Evolutionary conservation across 2,113 vertebrate genomes (phyloP).

Genomic region (Opisthocomus hoazin): DNA sequence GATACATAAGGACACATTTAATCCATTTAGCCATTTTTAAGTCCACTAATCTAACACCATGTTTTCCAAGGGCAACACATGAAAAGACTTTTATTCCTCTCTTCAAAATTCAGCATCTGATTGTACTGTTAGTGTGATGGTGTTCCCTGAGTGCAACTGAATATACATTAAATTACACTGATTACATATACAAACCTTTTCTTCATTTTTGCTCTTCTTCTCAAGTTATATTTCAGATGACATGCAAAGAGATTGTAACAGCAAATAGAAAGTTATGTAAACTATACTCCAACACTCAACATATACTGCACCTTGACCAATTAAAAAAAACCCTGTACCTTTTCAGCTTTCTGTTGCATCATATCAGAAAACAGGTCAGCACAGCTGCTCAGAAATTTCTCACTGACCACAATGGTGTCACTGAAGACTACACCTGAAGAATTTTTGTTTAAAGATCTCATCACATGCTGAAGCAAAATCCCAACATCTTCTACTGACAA

Average conservation of each 20-base stretch:
- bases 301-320: background rate
- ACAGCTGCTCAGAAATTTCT: conserved; percentile 89
- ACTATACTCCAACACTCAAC: background rate
- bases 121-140: background rate
- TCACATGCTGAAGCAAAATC: conserved; percentile 88
- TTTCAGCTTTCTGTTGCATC: conserved; percentile 92
- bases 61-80: background rate
- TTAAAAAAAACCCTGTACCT: conserved; percentile 69
- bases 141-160: background rate
- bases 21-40: background rate
- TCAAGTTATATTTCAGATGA: background rate
- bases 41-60: background rate
- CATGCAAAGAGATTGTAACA: background rate
- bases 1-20: background rate
- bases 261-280: background rate
- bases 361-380: conserved; percentile 77
- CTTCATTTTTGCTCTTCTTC: background rate
- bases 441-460: conserved; percentile 81
- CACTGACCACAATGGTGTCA: conserved; percentile 85
- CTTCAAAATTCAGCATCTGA: background rate
- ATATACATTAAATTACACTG: background rate
- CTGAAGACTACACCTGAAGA: conserved; percentile 77
- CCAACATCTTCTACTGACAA: conserved; percentile 84
- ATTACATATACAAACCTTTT: background rate
- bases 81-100: background rate